Evolutionary conservation across 2,113 vertebrate species (phyloP).

Genomic region (Lepisosteus osseus): DNA sequence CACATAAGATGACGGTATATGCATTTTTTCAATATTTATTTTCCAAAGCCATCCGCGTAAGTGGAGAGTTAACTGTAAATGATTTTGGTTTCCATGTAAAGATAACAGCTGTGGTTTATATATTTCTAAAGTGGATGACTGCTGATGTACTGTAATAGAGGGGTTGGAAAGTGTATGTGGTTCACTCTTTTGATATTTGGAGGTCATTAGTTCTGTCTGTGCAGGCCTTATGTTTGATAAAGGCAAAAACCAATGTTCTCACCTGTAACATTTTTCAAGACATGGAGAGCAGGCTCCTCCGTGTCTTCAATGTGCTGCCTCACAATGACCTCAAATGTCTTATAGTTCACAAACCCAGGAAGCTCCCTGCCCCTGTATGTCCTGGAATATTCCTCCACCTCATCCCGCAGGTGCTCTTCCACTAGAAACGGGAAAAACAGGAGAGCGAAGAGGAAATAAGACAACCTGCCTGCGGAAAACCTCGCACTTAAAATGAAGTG

Average conservation of each 20-base stretch:
- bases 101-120: no score
- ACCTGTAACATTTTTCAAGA: conserved; percentile 44
- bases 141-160: no score
- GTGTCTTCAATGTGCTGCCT: conserved; percentile 43
- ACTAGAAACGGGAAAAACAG: conserved; percentile 41
- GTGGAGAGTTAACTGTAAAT: no score
- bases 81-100: no score
- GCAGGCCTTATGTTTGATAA: no score
- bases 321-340: conserved; percentile 59
- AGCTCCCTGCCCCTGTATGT: conserved; percentile 60
- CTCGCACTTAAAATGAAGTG: not conserved
- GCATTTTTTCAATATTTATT: no score
- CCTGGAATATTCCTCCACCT: conserved; percentile 38
- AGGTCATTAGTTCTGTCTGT: no score
- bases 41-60: no score
- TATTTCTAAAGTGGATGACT: no score
- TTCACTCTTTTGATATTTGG: no score
- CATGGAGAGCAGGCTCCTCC: conserved; percentile 47
- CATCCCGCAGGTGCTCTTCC: not conserved
- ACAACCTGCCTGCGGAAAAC: not conserved
- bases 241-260: conserved; percentile 24
- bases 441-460: not conserved
- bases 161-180: no score
- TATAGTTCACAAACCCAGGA: conserved; percentile 62
- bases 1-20: no score